These are phyloP conservation scores for Galeopsomyia nigrocyanea DNA, from an alignment of 2,888 invertebrate genomes.

Conservation along the genomic window DNA sequence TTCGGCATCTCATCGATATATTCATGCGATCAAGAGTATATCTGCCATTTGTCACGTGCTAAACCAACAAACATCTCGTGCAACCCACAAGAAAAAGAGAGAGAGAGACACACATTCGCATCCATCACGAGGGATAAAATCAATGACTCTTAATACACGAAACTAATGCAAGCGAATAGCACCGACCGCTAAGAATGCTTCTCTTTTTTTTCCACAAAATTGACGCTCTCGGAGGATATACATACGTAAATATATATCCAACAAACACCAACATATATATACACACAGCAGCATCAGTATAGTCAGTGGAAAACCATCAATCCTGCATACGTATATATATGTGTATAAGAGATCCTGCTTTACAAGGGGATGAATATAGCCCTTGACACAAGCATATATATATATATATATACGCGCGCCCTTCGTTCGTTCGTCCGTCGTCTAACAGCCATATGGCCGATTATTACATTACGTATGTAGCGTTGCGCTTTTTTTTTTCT, in stretches of 20 bases:
- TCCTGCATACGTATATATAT: too few species aligned
- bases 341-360: too few species aligned
- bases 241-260: conserved; percentile 1
- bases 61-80: too few species aligned
- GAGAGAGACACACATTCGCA: conserved; percentile 5
- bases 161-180: not conserved
- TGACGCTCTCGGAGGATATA: not conserved
- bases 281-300: not conserved
- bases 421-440: conserved; percentile 9
- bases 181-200: conserved; percentile 6
- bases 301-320: not conserved
- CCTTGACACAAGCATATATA: too few species aligned
- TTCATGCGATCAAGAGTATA: too few species aligned
- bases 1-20: too few species aligned
- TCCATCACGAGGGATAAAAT: too few species aligned
- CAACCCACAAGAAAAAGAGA: not conserved
- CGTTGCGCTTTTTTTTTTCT: conserved; percentile 63
- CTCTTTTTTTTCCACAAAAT: not conserved
- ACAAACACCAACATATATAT: not conserved
- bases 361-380: too few species aligned
- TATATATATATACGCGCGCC: conserved; percentile 27
- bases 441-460: conserved; percentile 64
- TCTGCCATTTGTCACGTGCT: too few species aligned
- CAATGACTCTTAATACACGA: too few species aligned
- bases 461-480: conserved; percentile 68